A percentile compares a stretch with the other conserved stretches of the same genome.
Evolutionary conservation across 2,888 invertebrate species (phyloP).

Genomic region (Flabesymbios commensalis): DNA sequence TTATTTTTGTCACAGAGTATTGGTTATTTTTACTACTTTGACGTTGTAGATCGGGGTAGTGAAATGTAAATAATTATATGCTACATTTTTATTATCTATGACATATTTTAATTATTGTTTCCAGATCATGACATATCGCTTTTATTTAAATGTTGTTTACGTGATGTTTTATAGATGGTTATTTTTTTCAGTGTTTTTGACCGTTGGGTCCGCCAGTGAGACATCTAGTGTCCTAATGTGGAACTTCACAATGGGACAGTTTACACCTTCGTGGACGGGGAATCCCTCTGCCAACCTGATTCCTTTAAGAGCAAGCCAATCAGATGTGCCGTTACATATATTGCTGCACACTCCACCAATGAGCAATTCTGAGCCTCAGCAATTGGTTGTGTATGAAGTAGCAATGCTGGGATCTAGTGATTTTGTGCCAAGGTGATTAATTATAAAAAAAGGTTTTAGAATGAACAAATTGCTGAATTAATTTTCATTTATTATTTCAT

Average conservation of each 20-base stretch:
- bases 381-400: slow-evolving; percentile 36
- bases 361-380: slow-evolving; percentile 26
- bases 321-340: slow-evolving; percentile 34
- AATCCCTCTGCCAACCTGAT: slow-evolving; percentile 38
- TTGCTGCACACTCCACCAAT: slow-evolving; percentile 5
- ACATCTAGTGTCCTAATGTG: slow-evolving; percentile 48
- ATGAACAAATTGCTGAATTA: too few species aligned
- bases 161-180: not conserved
- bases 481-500: not conserved
- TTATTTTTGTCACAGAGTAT: too few species aligned
- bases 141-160: too few species aligned
- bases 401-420: slow-evolving; percentile 45
- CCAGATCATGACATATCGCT: too few species aligned
- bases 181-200: slow-evolving; percentile 41
- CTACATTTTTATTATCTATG: too few species aligned
- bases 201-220: slow-evolving; percentile 44
- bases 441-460: too few species aligned
- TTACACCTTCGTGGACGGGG: slow-evolving; percentile 46
- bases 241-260: slow-evolving; percentile 41
- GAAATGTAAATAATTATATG: too few species aligned
- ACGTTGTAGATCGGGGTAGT: too few species aligned
- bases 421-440: slow-evolving; percentile 54
- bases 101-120: too few species aligned
- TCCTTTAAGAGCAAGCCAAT: slow-evolving; percentile 44
- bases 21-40: too few species aligned